Evolutionary conservation across 2,888 invertebrate species (phyloP), one percentile per base, ranked within the genome.

Genomic region (Charanyca ferruginea): DNA sequence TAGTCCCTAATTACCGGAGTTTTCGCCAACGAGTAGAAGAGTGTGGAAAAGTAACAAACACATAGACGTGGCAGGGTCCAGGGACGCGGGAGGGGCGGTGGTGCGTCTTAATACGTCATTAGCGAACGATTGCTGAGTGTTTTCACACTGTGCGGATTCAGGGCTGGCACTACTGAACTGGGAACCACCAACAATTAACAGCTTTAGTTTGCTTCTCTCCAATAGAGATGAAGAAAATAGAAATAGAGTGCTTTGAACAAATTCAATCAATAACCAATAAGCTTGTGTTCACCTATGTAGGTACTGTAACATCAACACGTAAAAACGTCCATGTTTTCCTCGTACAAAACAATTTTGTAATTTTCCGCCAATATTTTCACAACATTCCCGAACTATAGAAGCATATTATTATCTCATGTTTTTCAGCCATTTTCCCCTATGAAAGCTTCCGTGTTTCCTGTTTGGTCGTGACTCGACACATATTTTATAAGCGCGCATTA

Each of bases 91-190:
- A 9, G 0, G 25, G 11, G n/a, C 4, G 20, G 41, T 32, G 80
- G 72, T 69, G 73, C 63, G 78, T 78, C 81, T 86, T 89, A 87
- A 90, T 90, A 87, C 83, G 87, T 89, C 91, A 88, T 91, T 91
- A 90, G 87, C 67, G 81, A 72, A 72, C 85, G 85, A 89, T 88
- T 85, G 63, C 73, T 84, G 81, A 71, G 76, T 85, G 85, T 85
- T 85, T 87, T 86, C 81, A 83, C 78, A 85, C 84, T 77, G 55
- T 41, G 32, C 32, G 6, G 18, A 11, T 65, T 49, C 49, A 90
- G 88, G 90, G 90, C 18, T 90, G 87, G 0, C 75, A 18, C 1
- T 0, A 32, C 32, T 32, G 32, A 11, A 32, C 3, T 32, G 11
- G 11, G 1, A 32, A 32, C 11, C 9, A 32, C 1, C 9, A 32